Evolutionary conservation across 2,113 vertebrate species (phyloP).

Genomic region (Ictalurus punctatus): DNA sequence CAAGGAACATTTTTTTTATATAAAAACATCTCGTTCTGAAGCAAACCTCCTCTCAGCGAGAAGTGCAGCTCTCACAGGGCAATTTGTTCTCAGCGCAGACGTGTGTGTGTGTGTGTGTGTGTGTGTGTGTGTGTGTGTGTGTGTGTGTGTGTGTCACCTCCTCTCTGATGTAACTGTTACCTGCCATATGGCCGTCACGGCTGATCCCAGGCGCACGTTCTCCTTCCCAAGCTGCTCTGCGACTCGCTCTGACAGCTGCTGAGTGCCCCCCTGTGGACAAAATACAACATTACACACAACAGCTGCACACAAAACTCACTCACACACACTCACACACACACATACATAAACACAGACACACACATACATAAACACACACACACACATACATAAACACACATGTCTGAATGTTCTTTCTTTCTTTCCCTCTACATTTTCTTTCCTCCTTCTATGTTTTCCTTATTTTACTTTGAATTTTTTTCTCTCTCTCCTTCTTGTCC

Average conservation of each 20-base stretch:
- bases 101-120: slow-evolving; percentile 40
- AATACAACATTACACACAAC: slow-evolving; percentile 47
- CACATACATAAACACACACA: too few species aligned
- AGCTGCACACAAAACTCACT: neutral
- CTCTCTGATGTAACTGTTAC: slow-evolving; percentile 69
- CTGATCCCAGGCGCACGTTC: slow-evolving; percentile 66
- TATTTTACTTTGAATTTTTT: neutral
- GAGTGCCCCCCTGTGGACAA: slow-evolving; percentile 75
- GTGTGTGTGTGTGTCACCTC: slow-evolving; percentile 58
- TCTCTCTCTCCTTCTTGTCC: neutral
- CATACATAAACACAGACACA: neutral
- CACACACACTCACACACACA: slow-evolving; percentile 29
- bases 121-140: slow-evolving; percentile 57
- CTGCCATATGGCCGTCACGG: slow-evolving; percentile 75
- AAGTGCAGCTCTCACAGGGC: slow-evolving; percentile 37
- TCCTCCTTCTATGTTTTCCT: neutral
- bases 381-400: slow-evolving; percentile 23
- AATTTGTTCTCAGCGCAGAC: slow-evolving; percentile 58
- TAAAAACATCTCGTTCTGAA: neutral
- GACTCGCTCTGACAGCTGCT: slow-evolving; percentile 72
- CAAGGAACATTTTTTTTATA: slow-evolving; percentile 42
- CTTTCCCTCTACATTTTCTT: neutral
- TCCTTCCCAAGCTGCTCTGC: slow-evolving; percentile 67
- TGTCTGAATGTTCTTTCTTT: neutral
- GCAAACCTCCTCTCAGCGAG: neutral